Evolutionary conservation across 2,888 invertebrate genomes (phyloP).

Genomic region (Brassicogethes aeneus): DNA sequence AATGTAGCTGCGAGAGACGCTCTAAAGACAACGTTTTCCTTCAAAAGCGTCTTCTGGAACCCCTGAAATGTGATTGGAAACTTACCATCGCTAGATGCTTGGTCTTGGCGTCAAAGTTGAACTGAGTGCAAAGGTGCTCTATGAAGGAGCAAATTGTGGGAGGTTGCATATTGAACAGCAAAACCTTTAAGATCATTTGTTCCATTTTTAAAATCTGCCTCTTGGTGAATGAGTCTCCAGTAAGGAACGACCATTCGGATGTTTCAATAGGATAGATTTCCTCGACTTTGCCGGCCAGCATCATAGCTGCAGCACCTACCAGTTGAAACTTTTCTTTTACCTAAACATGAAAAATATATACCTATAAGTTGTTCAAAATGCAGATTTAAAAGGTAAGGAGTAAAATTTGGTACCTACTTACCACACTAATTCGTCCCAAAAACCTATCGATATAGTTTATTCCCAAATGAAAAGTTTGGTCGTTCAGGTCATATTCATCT

Average conservation of each 20-base stretch:
- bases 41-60: too few species aligned
- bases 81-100: conserved; percentile 32
- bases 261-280: conserved; percentile 34
- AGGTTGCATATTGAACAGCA: conserved; percentile 32
- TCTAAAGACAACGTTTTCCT: too few species aligned
- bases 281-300: conserved; percentile 37
- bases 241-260: conserved; percentile 34
- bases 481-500: conserved; percentile 32
- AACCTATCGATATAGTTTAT: conserved; percentile 36
- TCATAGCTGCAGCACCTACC: conserved; percentile 36
- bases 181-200: conserved; percentile 30
- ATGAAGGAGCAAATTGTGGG: conserved; percentile 35
- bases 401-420: conserved; percentile 19
- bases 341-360: conserved; percentile 16
- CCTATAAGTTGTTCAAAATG: too few species aligned
- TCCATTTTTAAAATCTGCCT: conserved; percentile 36
- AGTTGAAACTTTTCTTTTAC: conserved; percentile 34
- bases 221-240: conserved; percentile 30
- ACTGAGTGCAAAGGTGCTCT: conserved; percentile 25
- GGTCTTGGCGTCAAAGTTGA: conserved; percentile 26
- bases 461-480: conserved; percentile 33
- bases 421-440: conserved; percentile 33
- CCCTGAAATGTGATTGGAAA: neutral
- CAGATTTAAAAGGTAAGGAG: too few species aligned
- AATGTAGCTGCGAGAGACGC: too few species aligned